Percentiles rank a stretch among this genome's conserved stretches.
phyloP scores from a whole-genome alignment of 2,888 invertebrate genomes.

The Poecilobothrus nobilitatus region DNA sequence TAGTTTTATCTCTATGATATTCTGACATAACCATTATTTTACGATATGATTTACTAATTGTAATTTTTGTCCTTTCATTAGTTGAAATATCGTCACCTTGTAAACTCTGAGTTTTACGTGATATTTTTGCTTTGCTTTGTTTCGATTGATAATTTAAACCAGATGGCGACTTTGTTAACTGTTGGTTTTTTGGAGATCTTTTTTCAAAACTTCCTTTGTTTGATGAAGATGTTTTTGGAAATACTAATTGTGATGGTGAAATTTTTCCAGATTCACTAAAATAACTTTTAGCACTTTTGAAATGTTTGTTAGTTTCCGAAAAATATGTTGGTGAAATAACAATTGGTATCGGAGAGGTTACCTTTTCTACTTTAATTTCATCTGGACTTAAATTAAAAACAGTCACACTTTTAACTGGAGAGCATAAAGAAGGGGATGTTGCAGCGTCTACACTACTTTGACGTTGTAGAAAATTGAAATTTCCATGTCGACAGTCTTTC shows the following conservation, averaged over 20 bases:
- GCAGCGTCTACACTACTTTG: neutral
- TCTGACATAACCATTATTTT: constrained; percentile 1
- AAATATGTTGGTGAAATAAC: neutral
- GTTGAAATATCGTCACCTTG: neutral
- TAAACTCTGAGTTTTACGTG: neutral
- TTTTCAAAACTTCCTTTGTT: neutral
- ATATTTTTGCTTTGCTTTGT: neutral
- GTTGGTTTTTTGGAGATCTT: neutral
- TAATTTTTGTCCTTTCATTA: neutral
- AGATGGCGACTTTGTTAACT: neutral
- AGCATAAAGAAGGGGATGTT: neutral
- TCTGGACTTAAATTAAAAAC: neutral
- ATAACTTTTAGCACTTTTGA: neutral
- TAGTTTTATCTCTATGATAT: neutral
- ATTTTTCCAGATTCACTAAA: neutral
- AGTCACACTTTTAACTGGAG: neutral
- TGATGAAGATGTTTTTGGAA: neutral
- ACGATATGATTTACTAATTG: neutral
- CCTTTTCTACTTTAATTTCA: neutral
- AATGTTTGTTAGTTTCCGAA: neutral
- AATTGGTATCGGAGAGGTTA: neutral
- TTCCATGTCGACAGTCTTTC: constrained; percentile 3
- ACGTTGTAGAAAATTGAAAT: neutral
- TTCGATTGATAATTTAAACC: neutral
- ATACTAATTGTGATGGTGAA: neutral